Evolutionary conservation across 37 sponge, comb jelly and placozoan genomes (phyloP), one percentile per base, ranked within the genome.

Genomic region (Crambe crambe): DNA sequence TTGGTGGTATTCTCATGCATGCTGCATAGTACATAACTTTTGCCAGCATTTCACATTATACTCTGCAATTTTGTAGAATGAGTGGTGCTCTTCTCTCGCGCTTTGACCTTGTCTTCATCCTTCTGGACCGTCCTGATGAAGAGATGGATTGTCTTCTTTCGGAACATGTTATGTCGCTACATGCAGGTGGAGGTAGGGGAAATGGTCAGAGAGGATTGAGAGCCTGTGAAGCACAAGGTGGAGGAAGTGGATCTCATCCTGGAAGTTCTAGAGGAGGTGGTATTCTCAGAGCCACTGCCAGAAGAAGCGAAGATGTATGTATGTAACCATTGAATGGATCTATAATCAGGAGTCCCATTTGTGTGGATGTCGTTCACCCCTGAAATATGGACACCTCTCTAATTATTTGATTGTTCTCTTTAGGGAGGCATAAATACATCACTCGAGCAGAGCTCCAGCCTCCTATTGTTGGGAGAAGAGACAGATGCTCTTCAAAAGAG

Each of bases 81-180:
- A 90, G 77, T 66, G 72, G 89, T 83, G 94, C 96, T 51, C 84
- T 98, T 0, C 83, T 98, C 21, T 98, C 99, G 42, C 66, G 99
- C 29, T 98, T 91, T 85, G 98, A 95, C 59, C 83, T 95, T 77
- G 93, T 96, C 4, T 98, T 98, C 75, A 95, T 98, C 27, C 80
- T 98, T 38, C 80, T 98, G 54, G 99, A 98, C 78, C 90, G 85
- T 44, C 99, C 96, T n/a, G 96, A 98, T 87, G 89, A 94, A 75
- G 97, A 96, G 72, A 82, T 87, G 79, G 99, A 98, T 85, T 79
- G 61, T 23, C 68, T 88, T 56, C 85, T 98, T 42, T 96, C 96
- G 20, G 93, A 93, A 61, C 96, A 96, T 72, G 91, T 98, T 25
- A 91, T 98, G 95, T 76, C 96, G 1, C 78, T 93, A 58, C 99